These are phyloP conservation scores for Drosophila multiciliata DNA, from an alignment of 2,888 invertebrate genomes.

Conservation along the genomic window DNA sequence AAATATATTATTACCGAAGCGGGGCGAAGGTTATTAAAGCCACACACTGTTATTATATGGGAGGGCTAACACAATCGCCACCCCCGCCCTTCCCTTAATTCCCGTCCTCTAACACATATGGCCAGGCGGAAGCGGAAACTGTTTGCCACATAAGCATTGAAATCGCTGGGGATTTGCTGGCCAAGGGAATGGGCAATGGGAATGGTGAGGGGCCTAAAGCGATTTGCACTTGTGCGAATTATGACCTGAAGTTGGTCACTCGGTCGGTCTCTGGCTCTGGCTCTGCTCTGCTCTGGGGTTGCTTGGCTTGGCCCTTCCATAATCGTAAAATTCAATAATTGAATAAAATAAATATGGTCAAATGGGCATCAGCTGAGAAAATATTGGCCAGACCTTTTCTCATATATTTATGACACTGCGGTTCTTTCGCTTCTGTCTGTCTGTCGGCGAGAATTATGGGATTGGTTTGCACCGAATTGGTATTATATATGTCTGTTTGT, in stretches of 20 bases:
- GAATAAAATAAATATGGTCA: slow-evolving; percentile 83
- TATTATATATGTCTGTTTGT: slow-evolving; percentile 12
- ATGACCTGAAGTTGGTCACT: slow-evolving; percentile 56
- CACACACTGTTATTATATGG: slow-evolving; percentile 34
- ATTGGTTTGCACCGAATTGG: slow-evolving; percentile 1
- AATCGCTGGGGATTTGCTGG: slow-evolving; percentile 68
- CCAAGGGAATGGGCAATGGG: background rate
- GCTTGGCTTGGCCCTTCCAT: slow-evolving; percentile 59
- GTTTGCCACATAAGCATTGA: slow-evolving; percentile 71
- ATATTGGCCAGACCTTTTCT: slow-evolving; percentile 59
- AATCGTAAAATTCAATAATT: slow-evolving; percentile 84
- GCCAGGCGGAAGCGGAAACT: slow-evolving; percentile 76
- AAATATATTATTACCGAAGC: slow-evolving; percentile 35
- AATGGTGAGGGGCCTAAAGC: slow-evolving; percentile 36
- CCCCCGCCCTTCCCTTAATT: too few relatives aligned
- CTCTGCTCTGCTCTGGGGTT: slow-evolving; percentile 15
- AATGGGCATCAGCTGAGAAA: slow-evolving; percentile 78
- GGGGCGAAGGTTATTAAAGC: slow-evolving; percentile 74
- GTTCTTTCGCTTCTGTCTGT: slow-evolving; percentile 28
- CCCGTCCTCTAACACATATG: slow-evolving; percentile 56
- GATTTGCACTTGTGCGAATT: slow-evolving; percentile 79
- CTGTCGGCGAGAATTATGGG: slow-evolving; percentile 6
- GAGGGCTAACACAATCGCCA: slow-evolving; percentile 6
- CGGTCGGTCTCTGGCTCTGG: slow-evolving; percentile 1
- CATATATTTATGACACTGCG: slow-evolving; percentile 63